Evolutionary conservation across 2,797 vertebrate species (phyloP), one percentile per base, ranked within the genome.

Genomic region (Acridotheres tristis): DNA sequence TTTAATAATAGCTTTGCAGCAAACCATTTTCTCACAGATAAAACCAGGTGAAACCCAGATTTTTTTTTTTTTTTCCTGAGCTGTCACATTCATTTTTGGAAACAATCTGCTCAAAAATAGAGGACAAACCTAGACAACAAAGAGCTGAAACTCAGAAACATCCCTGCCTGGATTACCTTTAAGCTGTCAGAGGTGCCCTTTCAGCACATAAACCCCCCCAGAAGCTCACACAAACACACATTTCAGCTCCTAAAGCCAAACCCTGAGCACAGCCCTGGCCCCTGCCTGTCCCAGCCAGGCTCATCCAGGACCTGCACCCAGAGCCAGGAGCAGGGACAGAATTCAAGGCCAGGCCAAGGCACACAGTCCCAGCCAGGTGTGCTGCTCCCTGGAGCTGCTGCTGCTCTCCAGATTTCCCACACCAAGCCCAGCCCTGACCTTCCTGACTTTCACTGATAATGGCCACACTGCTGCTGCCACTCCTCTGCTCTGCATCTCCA

Each of bases 211-310:
- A 51, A 61, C 1, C 5, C 51, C 77, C 47, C 42, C 42, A 42
- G 42, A 16, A 42, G 42, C 42, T 42, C 42, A 42, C 15, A 38
- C 1, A 5, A 79, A 53, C 7, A 4, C 11, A 4, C 25, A 47
- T 21, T 79, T 85, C 36, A 76, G 19, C 43, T 30, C 7, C 30
- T 3, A 21, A 7, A 32, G 10, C 1, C 38, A 50, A 17, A 4
- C 10, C 10, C 11, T 0, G 0, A 34, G 43, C 8, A 19, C 29
- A 50, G 6, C 26, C 27, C 13, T 0, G 5, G 14, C n/a, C 16
- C 15, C 2, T 42, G 2, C 32, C 21, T 26, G 38, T 11, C 27
- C 62, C 51, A 45, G 50, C 8, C 61, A 65, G 38, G 30, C 38
- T 54, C 40, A 15, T 30, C 13, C 50, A 48, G 63, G 51, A n/a